Evolutionary conservation across 2,797 vertebrate genomes (phyloP), one percentile per base, ranked within the genome.

Genomic region (Allobates femoralis): DNA sequence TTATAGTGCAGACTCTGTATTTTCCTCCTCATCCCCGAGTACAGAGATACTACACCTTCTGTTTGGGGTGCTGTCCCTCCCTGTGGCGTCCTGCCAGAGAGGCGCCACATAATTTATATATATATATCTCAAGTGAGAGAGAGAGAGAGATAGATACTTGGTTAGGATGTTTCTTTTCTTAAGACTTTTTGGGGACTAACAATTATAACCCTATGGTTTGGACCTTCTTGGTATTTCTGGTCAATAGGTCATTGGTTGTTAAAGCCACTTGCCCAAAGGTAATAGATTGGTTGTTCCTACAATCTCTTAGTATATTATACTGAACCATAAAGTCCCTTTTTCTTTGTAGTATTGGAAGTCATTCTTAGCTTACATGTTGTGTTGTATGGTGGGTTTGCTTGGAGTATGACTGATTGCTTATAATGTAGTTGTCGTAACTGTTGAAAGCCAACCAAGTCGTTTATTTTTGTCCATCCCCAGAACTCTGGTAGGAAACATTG

Each of bases 381-480:
- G 34, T 50, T 71, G 32, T n/a, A 11, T 32, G 14, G 37, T 46
- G 15, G 21, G 23, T 46, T 67, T 74, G 69, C 26, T 50, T 23
- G 69, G 37, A 46, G 21, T 46, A 46, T 37, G 34, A 69, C 2
- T 74, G 18, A 67, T 67, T 19, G 16, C 16, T 32, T 7, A 74
- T 50, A 46, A 46, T 46, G 41, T 46, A 46, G 69, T 50, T 16
- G 67, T 4, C 21, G 23, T 23, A 11, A 21, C 21, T 41, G 1
- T 74, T 26, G 23, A 46, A 16, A 37, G 7, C 12, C 19, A 46
- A 46, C 21, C 41, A 50, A 50, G 69, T 46, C 69, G 50, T 74
- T 74, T 46, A 74, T 74, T 74, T 74, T 74, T 8, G 69, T 74
- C 69, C 41, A 74, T 26, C 37, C 50, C 37, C n/a, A 26, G 19